Evolutionary conservation across 2,797 vertebrate genomes (phyloP), one percentile per base, ranked within the genome.

Genomic region (Myotis planiceps): DNA sequence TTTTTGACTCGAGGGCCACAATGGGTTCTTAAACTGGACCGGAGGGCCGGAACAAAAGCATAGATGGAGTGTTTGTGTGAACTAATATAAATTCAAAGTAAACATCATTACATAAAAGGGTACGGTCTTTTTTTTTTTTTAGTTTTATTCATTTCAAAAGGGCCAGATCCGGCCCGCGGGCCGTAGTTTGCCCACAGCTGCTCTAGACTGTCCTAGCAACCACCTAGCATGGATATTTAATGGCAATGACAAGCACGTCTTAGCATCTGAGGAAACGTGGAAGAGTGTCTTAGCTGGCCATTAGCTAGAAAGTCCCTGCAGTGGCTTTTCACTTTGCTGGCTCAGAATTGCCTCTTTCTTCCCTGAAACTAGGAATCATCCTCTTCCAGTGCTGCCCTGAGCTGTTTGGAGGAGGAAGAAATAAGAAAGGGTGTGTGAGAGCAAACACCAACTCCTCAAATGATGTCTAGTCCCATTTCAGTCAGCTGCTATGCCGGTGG

Each of bases 251-350:
- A 45, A 79, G 13, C 42, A 83, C 23, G n/a, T n/a, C n/a, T 85
- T 27, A 15, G 21, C 53, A 47, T 65, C 18, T 47, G 32, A 88
- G 60, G 34, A 39, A 92, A 92, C 39, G 21, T 21, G 32, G 13
- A 84, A 84, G 34, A 86, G 65, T 29, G 19, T 95, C 51, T 65
- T 55, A 84, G n/a, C 19, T 83, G 89, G 45, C 47, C 49, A 65
- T 72, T 49, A 76, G 12, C 14, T 69, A 13, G 9, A 69, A 10
- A 84, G 55, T 29, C 51, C 83, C 78, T 83, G 76, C 72, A 81
- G 39, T 83, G 85, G 10, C 25, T 85, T 92, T 92, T 95, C 34
- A 74, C 60, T 96, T 95, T 60, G 19, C 72, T 95, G 94, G 81
- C 53, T 81, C 66, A 25, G 27, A 78, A 65, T 74, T 92, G 9